A percentile compares a stretch with the other conserved stretches of the same genome.
phyloP scores from a whole-genome alignment of 53 echinoderm and acorn worm species.

The Apostichopus leukothele region DNA sequence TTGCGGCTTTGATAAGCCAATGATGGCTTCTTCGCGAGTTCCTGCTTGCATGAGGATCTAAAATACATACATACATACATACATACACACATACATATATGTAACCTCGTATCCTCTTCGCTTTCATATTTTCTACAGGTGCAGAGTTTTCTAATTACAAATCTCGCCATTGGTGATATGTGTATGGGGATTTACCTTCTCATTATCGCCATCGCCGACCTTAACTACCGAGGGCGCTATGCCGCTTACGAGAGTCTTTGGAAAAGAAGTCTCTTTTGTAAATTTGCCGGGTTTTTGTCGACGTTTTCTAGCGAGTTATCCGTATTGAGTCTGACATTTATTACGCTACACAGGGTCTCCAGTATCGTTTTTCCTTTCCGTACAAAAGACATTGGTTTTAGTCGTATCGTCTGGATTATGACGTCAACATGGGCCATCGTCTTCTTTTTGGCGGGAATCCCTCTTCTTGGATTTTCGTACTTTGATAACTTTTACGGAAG shows the following conservation, averaged over 20 bases:
- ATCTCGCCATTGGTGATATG: conserved; percentile 95
- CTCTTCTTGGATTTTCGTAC: conserved; percentile 75
- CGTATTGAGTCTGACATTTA: conserved; percentile 92
- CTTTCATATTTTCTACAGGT: conserved; percentile 53
- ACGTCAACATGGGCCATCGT: conserved; percentile 69
- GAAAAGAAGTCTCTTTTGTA: conserved; percentile 71
- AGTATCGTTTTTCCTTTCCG: conserved; percentile 97
- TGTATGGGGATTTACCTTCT: conserved; percentile 95
- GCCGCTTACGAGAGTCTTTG: conserved; percentile 66
- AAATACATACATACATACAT: no score
- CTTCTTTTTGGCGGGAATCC: conserved; percentile 68
- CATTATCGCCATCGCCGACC: conserved; percentile 85
- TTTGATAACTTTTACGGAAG: conserved; percentile 93
- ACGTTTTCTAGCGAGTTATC: conserved; percentile 98
- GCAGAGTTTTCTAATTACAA: conserved; percentile 94
- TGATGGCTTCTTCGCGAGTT: no score
- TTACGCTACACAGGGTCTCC: conserved; percentile 82
- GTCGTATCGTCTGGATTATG: conserved; percentile 86
- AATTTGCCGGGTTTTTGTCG: conserved; percentile 89
- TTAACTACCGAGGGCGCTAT: conserved; percentile 84
- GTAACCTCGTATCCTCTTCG: background rate
- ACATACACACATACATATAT: no score
- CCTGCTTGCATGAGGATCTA: no score
- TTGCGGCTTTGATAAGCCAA: no score
- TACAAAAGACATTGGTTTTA: conserved; percentile 90